Evolutionary conservation across 1,140 invertebrate genomes (phyloP).

Genomic region (Cryptotermes secundus): DNA sequence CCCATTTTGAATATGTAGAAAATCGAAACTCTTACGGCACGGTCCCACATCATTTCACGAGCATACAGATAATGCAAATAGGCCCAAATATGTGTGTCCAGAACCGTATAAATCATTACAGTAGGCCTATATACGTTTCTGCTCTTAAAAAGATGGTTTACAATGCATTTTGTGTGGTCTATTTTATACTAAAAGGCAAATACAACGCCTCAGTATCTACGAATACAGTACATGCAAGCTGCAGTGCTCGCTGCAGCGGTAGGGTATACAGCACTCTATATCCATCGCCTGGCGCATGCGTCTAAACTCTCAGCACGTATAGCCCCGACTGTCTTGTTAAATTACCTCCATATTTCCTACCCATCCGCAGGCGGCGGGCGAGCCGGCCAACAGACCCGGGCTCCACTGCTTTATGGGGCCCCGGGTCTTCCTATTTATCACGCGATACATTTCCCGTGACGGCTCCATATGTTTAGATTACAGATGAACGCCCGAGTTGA

Average conservation of each 20-base stretch:
- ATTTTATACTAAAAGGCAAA: not conserved
- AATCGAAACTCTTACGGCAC: too few species aligned
- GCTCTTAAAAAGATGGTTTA: not conserved
- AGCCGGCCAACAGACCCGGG: conserved; percentile 6
- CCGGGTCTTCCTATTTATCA: conserved; percentile 37
- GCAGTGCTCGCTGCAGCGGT: not conserved
- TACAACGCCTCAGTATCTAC: not conserved
- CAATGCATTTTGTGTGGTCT: not conserved
- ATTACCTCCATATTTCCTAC: conserved; percentile 39
- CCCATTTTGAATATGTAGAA: too few species aligned
- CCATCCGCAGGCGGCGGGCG: conserved; percentile 25
- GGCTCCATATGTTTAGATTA: conserved; percentile 40
- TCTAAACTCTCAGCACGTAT: conserved; percentile 34
- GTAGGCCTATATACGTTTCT: not conserved
- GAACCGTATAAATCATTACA: conserved; percentile 12
- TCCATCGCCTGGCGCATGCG: conserved; percentile 15
- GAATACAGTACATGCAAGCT: not conserved
- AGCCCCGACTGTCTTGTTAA: conserved; percentile 38
- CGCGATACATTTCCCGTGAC: conserved; percentile 38
- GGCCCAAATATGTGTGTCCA: conserved; percentile 9
- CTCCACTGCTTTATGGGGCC: conserved; percentile 22
- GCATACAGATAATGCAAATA: not conserved
- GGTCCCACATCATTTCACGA: not conserved
- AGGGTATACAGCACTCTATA: not conserved
- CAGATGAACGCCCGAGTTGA: conserved; percentile 36